phyloP scores from a whole-genome alignment of 2,113 vertebrate species.

The Madoqua kirkii region DNA sequence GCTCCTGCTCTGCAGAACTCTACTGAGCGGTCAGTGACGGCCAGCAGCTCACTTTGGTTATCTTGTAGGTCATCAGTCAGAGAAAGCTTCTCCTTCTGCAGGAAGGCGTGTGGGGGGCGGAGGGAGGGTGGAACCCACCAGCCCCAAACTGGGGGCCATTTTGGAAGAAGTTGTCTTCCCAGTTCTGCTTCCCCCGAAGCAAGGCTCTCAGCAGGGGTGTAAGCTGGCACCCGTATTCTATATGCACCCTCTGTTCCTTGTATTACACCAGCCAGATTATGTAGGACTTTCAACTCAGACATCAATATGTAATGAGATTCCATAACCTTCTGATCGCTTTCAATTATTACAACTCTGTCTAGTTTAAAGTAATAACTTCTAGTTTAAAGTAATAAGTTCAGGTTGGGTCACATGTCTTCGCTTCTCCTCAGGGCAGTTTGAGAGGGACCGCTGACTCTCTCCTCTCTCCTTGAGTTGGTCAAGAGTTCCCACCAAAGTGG shows the following conservation, averaged over 20 bases:
- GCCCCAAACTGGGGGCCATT: not conserved
- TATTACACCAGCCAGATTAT: not conserved
- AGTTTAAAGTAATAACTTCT: not conserved
- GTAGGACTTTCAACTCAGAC: not conserved
- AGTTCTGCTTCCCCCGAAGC: not conserved
- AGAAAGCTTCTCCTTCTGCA: not conserved
- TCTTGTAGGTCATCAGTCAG: not conserved
- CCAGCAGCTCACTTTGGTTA: not conserved
- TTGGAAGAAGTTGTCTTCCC: not conserved
- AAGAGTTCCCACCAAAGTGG: not conserved
- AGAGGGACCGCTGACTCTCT: not conserved
- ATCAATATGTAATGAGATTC: not conserved
- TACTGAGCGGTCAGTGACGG: fast-evolving
- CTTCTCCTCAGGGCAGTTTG: not conserved
- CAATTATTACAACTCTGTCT: not conserved
- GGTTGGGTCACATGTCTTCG: not conserved
- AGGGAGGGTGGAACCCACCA: fast-evolving
- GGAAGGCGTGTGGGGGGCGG: not conserved
- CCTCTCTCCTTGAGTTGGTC: not conserved
- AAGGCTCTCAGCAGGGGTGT: not conserved
- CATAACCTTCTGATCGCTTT: not conserved
- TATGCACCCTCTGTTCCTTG: no score
- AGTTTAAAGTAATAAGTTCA: not conserved
- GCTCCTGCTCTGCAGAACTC: not conserved
- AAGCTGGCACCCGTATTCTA: fast-evolving